Conservation (phyloP, 2,888 invertebrate species). For the Orthosia gothica region DNA sequence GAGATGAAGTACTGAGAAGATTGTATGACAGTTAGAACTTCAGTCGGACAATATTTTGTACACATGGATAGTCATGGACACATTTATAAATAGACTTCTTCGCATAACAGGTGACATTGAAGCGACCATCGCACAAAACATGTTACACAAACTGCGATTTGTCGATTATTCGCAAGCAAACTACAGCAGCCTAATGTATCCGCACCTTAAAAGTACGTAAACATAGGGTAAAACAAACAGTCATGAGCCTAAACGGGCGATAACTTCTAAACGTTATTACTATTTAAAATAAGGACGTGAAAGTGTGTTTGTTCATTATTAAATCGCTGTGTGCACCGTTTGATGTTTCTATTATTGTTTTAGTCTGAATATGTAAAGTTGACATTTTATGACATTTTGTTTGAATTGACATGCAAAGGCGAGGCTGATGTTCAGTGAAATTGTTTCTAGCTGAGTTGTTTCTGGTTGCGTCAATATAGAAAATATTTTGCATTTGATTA, state of each 20-base stretch:
- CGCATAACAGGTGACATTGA: neutral
- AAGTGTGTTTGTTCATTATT: conserved; percentile 41
- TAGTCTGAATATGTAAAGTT: conserved; percentile 32
- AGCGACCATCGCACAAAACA: neutral
- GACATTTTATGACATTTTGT: conserved; percentile 31
- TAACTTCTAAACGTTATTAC: conserved; percentile 54
- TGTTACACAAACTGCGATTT: neutral
- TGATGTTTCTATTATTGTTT: conserved; percentile 59
- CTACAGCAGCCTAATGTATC: neutral
- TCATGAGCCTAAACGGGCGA: conserved; percentile 19
- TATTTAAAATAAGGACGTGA: conserved; percentile 33
- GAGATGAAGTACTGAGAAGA: no score
- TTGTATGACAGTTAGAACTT: neutral
- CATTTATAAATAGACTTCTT: neutral
- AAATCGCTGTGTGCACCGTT: conserved; percentile 33
- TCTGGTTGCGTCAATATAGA: conserved; percentile 4
- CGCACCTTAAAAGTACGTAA: conserved; percentile 26
- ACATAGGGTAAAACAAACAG: conserved; percentile 42
- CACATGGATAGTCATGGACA: neutral
- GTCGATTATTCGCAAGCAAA: conserved; percentile 20
- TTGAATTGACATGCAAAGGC: conserved; percentile 36
- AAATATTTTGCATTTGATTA: conserved; percentile 21
- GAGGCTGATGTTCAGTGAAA: conserved; percentile 14
- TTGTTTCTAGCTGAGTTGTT: conserved; percentile 12
- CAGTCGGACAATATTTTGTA: neutral